These are phyloP conservation scores for Acrocephalus arundinaceus DNA, from an alignment of 2,113 vertebrate genomes.

Conservation along the genomic window DNA sequence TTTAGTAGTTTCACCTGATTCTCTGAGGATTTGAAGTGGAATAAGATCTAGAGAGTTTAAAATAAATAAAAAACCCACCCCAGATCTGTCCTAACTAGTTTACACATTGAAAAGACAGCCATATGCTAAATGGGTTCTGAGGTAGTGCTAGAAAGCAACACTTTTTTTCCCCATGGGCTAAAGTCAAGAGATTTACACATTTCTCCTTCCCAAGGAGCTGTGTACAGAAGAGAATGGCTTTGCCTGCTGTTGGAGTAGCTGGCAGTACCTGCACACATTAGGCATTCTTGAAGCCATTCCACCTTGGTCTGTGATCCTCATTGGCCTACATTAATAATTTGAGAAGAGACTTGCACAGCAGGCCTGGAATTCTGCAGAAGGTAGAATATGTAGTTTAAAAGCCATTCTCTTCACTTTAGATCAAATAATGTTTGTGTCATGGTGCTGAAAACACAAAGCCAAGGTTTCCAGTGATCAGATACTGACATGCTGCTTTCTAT, in stretches of 20 bases:
- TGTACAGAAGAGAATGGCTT: not conserved
- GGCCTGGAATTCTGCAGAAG: not conserved
- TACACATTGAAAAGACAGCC: not conserved
- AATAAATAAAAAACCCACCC: not conserved
- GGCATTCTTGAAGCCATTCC: not conserved
- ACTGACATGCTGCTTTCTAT: fast-evolving
- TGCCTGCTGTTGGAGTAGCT: not conserved
- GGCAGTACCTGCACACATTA: not conserved
- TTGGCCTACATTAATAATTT: not conserved
- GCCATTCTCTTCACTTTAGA: not conserved
- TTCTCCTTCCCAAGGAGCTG: not conserved
- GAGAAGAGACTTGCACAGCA: not conserved
- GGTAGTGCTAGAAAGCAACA: not conserved
- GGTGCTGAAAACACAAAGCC: not conserved
- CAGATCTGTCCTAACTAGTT: not conserved
- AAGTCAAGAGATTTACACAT: not conserved
- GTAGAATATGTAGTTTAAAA: not conserved
- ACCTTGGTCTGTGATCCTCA: not conserved
- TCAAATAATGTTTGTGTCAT: fast-evolving
- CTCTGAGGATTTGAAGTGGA: not conserved
- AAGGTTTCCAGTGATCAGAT: not conserved
- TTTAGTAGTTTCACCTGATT: not conserved
- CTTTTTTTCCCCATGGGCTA: not conserved
- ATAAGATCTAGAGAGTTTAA: not conserved
- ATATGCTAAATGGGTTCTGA: not conserved